Percentiles rank a stretch among this genome's conserved stretches.
These are phyloP conservation scores for Ophthalmolycus amberensis DNA, from an alignment of 2,113 vertebrate species.

Conservation along the genomic window DNA sequence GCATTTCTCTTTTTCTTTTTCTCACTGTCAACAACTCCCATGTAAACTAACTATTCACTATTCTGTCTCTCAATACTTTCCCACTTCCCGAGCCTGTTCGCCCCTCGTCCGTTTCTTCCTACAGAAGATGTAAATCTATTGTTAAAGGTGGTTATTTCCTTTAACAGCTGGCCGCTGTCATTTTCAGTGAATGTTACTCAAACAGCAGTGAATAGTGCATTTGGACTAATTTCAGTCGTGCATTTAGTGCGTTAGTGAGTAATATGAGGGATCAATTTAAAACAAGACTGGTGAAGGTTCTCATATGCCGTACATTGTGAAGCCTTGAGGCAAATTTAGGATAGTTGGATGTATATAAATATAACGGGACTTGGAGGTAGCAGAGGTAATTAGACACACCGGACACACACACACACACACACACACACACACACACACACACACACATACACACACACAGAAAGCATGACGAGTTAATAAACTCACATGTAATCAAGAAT, in stretches of 20 bases:
- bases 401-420: constrained; percentile 16
- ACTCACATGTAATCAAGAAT: constrained; percentile 33
- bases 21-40: constrained; percentile 7
- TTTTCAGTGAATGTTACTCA: not conserved
- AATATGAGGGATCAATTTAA: not conserved
- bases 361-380: too few relatives aligned
- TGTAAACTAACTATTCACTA: not conserved
- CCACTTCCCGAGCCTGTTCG: not conserved
- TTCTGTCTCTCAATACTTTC: not conserved
- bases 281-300: not conserved
- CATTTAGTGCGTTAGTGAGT: not conserved
- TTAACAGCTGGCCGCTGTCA: not conserved
- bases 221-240: not conserved
- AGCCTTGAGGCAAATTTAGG: not conserved
- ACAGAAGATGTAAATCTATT: not conserved
- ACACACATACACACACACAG: constrained; percentile 16
- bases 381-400: constrained; percentile 58
- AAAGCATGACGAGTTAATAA: constrained; percentile 17
- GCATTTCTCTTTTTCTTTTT: not conserved
- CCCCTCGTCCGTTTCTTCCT: not conserved
- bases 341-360: not conserved
- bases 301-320: not conserved
- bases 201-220: not conserved
- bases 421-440: constrained; percentile 26
- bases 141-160: not conserved